phyloP scores from a whole-genome alignment of 2,888 invertebrate species.

The Diachrysia chrysitis region DNA sequence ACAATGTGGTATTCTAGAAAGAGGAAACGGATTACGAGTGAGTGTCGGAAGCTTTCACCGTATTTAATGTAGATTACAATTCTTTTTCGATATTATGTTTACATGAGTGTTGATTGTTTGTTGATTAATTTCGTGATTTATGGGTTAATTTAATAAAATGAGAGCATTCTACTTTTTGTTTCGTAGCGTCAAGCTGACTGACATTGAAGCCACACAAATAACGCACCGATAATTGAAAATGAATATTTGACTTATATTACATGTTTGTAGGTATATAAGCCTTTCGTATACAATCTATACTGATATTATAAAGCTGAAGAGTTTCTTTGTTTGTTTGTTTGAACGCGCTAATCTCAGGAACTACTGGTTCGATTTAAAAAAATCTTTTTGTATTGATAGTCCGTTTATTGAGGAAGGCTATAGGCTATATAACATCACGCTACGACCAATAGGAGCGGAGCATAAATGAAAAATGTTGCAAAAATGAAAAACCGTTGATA shows the following conservation, averaged over 20 bases:
- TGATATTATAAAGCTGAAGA: too few species aligned
- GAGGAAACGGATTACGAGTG: slow-evolving; percentile 77
- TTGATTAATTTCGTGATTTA: slow-evolving; percentile 48
- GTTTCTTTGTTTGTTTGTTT: too few species aligned
- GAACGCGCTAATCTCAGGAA: too few species aligned
- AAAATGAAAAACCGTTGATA: too few species aligned
- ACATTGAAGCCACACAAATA: not conserved
- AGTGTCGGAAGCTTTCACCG: slow-evolving; percentile 78
- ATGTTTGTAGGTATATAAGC: not conserved
- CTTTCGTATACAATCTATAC: too few species aligned
- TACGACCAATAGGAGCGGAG: too few species aligned
- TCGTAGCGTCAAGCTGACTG: not conserved
- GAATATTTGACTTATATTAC: not conserved
- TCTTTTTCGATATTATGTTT: slow-evolving; percentile 64
- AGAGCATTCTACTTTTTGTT: not conserved
- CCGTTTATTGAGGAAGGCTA: too few species aligned
- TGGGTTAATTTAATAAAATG: slow-evolving; percentile 21
- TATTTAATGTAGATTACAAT: slow-evolving; percentile 77
- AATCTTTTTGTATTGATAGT: too few species aligned
- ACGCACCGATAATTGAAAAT: not conserved
- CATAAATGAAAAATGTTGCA: too few species aligned
- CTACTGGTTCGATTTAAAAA: too few species aligned
- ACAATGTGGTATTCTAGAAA: slow-evolving; percentile 75
- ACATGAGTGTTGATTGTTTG: slow-evolving; percentile 50
- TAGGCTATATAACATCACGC: too few species aligned